phyloP scores from a whole-genome alignment of 2,797 vertebrate genomes.

The Chaetophractus vellerosus region DNA sequence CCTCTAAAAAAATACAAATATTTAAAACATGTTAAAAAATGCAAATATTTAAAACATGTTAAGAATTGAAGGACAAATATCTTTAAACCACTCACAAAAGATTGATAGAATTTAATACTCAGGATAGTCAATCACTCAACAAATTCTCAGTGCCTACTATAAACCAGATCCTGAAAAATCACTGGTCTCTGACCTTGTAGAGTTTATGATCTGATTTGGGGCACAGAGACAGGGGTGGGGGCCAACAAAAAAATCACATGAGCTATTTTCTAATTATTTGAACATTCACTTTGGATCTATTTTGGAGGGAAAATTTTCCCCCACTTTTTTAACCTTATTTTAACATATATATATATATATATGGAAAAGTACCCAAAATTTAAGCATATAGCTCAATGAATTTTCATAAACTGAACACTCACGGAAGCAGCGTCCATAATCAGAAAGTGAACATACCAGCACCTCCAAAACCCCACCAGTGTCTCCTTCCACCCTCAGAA shows the following conservation, averaged over 20 bases:
- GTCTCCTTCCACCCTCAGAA: not conserved
- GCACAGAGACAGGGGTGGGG: not conserved
- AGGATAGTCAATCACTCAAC: not conserved
- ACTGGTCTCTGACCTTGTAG: not conserved
- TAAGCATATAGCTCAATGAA: not conserved
- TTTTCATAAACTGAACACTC: not conserved
- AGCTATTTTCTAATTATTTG: not conserved
- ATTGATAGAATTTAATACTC: not conserved
- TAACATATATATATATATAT: not conserved
- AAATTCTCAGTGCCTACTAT: not conserved
- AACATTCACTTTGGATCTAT: not conserved
- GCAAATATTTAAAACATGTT: not conserved
- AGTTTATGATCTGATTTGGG: not conserved
- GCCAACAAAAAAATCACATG: not conserved
- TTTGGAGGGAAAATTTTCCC: not conserved
- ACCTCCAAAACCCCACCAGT: not conserved
- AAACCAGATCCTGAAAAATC: not conserved
- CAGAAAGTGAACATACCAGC: not conserved
- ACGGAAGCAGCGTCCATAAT: not conserved
- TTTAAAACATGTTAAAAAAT: not conserved
- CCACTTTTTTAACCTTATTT: not conserved
- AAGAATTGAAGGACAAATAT: not conserved
- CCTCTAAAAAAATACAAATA: not conserved
- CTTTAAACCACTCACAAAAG: not conserved
- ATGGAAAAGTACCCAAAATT: not conserved